Base-by-base conservation (phyloP, 2,113 vertebrate genomes). In the Romanogobio albipinnatus region DNA sequence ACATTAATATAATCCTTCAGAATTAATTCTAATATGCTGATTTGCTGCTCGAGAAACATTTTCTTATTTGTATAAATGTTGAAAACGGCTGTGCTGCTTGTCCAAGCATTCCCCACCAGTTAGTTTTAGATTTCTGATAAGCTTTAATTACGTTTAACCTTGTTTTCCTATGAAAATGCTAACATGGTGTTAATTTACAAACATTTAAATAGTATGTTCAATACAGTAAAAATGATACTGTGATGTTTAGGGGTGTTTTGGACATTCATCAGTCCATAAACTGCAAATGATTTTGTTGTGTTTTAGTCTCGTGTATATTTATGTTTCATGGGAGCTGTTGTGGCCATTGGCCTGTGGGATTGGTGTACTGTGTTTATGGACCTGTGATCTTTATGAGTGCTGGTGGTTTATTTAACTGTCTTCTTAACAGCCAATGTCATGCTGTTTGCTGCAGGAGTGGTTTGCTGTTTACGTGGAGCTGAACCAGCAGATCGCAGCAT, bases 381-480 rank as follows among this genome's bases (percentile, higher is more conserved):
- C n/a, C 5, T 43, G 8, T 9, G 33, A 9, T 70, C 17, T 39
- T 70, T 39, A 70, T 70, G 66, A 70, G 17, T 70, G 66, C 9
- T 45, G 19, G 8, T 79, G 59, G 22, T 82, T 36, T 83, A n/a
- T 45, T 9, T 73, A 15, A 22, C 36, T 56, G 22, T 61, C 4
- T 8, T 8, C 15, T 81, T 36, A 80, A 66, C 24, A 66, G 58
- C 13, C 15, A 8, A 51, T 33, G 13, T 64, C 39, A 36, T 70
- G 33, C 84, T 73, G 64, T 14, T 26, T 26, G 83, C 74, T 90
- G 5, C 91, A 99, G 98, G 98, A 99, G 90, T 99, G 98, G 98
- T 99, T 99, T 92, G 98, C 98, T 0, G 97, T 99, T 5, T 99
- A 99, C 29, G 98, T 99, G 91, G 98, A 99, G 89, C 93, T 99